Conservation (phyloP, 1,140 invertebrate species). For the Drosophila gunungcola region DNA sequence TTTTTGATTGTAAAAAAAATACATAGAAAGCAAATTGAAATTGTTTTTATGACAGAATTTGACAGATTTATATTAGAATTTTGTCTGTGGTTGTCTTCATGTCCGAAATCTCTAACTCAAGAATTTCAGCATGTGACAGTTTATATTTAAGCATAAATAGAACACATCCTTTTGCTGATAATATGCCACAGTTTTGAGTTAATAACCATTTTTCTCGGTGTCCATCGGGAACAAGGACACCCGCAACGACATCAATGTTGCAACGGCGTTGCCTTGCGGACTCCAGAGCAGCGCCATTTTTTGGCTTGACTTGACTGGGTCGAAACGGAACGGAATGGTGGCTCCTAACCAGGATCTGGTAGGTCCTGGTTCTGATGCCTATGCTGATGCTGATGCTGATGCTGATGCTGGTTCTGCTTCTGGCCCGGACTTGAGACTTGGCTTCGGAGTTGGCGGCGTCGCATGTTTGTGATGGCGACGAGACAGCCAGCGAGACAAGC, state of each 20-base stretch:
- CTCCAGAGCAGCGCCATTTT: conserved; percentile 51
- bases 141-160: no score
- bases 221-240: conserved; percentile 11
- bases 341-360: conserved; percentile 8
- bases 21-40: no score
- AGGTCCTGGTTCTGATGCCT: no score
- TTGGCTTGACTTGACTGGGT: conserved; percentile 47
- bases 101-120: no score
- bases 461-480: conserved; percentile 81
- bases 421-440: conserved; percentile 7
- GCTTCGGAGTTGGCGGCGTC: conserved; percentile 32
- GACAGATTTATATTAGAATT: no score
- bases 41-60: no score
- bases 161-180: no score
- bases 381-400: no score
- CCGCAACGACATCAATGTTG: conserved; percentile 41
- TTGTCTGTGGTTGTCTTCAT: no score
- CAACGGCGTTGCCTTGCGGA: conserved; percentile 35
- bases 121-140: no score
- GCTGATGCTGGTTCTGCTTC: background rate
- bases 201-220: conserved; percentile 10
- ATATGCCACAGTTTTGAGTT: no score
- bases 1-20: no score
- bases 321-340: background rate
- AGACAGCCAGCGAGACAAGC: conserved; percentile 80